Percentiles rank a stretch among this genome's conserved stretches.
phyloP scores from a whole-genome alignment of 2,888 invertebrate species.

The Hydriomena furcata region DNA sequence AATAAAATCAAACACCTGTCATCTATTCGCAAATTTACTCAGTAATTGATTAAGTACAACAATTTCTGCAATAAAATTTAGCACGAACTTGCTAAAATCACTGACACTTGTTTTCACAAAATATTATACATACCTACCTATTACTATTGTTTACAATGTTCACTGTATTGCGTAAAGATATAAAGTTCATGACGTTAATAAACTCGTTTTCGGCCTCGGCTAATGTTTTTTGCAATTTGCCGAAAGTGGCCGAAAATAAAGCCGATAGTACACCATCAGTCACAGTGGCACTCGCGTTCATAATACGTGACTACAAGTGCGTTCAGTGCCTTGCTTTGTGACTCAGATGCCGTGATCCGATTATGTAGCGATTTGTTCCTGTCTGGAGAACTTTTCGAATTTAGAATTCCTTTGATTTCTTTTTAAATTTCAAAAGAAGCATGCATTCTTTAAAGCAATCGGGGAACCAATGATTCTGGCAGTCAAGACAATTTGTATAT shows the following conservation, averaged over 20 bases:
- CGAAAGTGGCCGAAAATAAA: conserved; percentile 7
- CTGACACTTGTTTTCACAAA: background rate
- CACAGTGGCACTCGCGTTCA: conserved; percentile 56
- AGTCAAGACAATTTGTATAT: no score
- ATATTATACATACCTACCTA: background rate
- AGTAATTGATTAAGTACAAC: no score
- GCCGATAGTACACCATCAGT: background rate
- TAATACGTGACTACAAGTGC: conserved; percentile 40
- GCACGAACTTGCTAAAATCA: background rate
- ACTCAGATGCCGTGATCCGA: conserved; percentile 26
- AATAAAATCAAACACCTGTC: background rate
- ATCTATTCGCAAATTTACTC: background rate
- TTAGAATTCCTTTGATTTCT: background rate
- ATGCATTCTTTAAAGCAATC: no score
- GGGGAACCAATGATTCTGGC: no score
- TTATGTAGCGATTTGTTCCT: conserved; percentile 26
- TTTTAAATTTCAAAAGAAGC: no score
- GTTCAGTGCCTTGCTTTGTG: conserved; percentile 33
- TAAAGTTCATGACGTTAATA: no score
- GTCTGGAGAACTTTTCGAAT: conserved; percentile 11
- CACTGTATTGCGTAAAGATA: no score
- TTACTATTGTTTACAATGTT: no score
- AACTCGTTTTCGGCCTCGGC: no score
- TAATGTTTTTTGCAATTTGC: no score
- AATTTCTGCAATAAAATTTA: background rate